Base-by-base conservation (phyloP, 2,888 invertebrate species). In the Patella caerulea region DNA sequence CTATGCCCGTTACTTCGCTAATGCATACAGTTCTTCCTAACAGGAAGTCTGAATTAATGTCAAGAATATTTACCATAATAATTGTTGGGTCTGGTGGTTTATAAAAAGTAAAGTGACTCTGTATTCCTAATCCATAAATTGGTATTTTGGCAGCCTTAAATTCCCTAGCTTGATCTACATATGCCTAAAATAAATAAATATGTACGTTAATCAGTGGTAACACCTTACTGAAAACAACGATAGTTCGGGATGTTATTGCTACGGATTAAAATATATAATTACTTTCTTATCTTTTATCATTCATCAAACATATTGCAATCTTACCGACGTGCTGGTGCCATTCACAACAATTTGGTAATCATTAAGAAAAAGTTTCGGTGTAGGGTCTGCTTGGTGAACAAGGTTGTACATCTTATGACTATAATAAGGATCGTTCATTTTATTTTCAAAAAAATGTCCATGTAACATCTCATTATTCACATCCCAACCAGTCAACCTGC, bases 71-170 rank as follows among this genome's bases (percentile, higher is more conserved):
- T 15, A 78, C 78, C 72, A 75, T 78, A 17, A 78, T 52, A 7
- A 78, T 59, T 14, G 72, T 71, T 2, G 75, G 65, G 65, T 78
- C 78, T 29, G 78, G 78, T 45, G 54, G 54, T n/a, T 56, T 54
- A 34, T 72, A 56, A 69, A 45, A 54, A 24, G 70, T 52, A 71
- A 85, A 80, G 59, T 85, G 85, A 75, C 83, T 79, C 70, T 85
- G 85, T 19, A 84, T 78, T 7, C 85, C 85, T 9, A 84, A 74
- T n/a, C 83, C 84, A 34, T 82, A 81, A 29, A 85, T 79, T 1
- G 83, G 83, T 3, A 82, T 79, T 12, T 80, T 79, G 14, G 80
- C 76, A 9, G 78, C 78, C 34, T 81, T 81, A 71, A 83, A 80
- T 29, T 78, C 73, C 19, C 78, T 80, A 1, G 82, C 85, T 72